Percentiles rank a stretch among this genome's conserved stretches.
Evolutionary conservation across 2,888 invertebrate genomes (phyloP).

Genomic region (Homarus gammarus): DNA sequence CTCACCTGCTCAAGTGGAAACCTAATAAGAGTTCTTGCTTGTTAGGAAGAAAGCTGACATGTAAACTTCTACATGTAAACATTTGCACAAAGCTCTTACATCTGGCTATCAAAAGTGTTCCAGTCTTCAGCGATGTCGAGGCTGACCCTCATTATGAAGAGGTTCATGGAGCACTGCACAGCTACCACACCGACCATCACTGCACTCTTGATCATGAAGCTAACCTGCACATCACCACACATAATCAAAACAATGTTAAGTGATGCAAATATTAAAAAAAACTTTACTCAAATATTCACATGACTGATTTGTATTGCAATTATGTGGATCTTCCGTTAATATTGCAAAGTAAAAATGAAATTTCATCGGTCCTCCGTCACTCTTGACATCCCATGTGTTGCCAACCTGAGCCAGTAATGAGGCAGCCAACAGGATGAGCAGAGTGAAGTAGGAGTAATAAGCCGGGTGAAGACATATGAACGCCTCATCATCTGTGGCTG

Average conservation of each 20-base stretch:
- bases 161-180: constrained; percentile 77
- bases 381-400: not conserved
- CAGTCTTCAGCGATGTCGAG: constrained; percentile 20
- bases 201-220: constrained; percentile 77
- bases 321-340: too few species aligned
- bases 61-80: too few species aligned
- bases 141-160: constrained; percentile 77
- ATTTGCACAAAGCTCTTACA: constrained; percentile 7
- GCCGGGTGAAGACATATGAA: constrained; percentile 84
- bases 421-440: constrained; percentile 82
- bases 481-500: not conserved
- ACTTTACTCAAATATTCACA: too few species aligned
- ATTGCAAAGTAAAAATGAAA: too few species aligned
- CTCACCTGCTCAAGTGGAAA: too few species aligned
- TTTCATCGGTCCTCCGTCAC: not conserved
- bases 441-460: constrained; percentile 86
- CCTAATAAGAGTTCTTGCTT: not conserved
- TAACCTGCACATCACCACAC: constrained; percentile 71
- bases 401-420: constrained; percentile 74
- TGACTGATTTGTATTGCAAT: too few species aligned
- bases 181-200: constrained; percentile 77
- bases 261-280: too few species aligned
- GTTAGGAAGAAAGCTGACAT: not conserved
- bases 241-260: too few species aligned
- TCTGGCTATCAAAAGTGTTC: not conserved